Evolutionary conservation across 2,113 vertebrate genomes (phyloP).

Genomic region (Paramormyrops kingsleyae): DNA sequence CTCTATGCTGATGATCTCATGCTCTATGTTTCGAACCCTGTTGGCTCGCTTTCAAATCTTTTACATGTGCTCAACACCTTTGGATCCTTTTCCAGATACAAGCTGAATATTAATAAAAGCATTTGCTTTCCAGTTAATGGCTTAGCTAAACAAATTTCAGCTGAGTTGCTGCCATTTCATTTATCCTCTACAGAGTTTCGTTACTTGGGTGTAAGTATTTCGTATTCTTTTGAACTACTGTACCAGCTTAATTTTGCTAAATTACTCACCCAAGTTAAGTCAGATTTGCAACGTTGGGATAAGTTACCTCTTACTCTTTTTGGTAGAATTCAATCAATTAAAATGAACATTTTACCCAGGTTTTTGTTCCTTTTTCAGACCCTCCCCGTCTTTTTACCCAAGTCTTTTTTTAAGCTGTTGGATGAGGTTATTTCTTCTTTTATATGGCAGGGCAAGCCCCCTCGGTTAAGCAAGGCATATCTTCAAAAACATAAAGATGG

Average conservation of each 20-base stretch:
- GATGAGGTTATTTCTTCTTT: not conserved
- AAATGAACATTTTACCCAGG: slow-evolving; percentile 1
- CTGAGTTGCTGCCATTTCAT: not conserved
- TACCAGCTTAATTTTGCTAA: not conserved
- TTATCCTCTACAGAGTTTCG: not conserved
- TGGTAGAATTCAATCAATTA: not conserved
- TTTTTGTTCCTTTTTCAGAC: not conserved
- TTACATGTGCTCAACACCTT: not conserved
- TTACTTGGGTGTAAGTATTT: not conserved
- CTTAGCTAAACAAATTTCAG: not conserved
- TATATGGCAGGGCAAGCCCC: not conserved
- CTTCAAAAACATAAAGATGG: not conserved
- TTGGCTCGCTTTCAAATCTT: not conserved
- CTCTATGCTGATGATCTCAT: not conserved
- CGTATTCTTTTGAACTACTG: not conserved
- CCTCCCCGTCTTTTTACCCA: not conserved
- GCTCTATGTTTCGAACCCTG: not conserved
- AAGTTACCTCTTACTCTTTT: not conserved
- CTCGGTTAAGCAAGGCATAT: not conserved
- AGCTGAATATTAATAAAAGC: not conserved
- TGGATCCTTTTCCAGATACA: not conserved
- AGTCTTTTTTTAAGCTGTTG: not conserved
- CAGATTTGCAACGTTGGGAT: not conserved
- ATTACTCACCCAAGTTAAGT: not conserved
- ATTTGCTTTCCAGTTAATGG: not conserved